phyloP scores from a whole-genome alignment of 2,888 invertebrate genomes.

The Protonemura montana region DNA sequence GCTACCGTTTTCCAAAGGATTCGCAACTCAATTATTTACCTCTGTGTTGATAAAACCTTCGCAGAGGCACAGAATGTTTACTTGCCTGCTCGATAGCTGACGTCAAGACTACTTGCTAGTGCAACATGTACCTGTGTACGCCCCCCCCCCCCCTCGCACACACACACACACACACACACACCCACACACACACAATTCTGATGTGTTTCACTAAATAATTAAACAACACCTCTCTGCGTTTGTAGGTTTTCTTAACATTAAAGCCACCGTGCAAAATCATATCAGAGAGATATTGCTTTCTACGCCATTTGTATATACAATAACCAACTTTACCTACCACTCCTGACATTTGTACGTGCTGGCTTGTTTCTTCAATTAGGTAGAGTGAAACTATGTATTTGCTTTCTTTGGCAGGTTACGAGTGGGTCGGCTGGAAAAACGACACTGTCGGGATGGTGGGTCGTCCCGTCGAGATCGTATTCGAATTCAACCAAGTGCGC shows the following conservation, averaged over 20 bases:
- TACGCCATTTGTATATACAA: neutral
- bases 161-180: no score
- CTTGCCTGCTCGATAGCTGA: neutral
- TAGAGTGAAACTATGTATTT: no score
- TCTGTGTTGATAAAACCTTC: neutral
- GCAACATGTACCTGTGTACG: neutral
- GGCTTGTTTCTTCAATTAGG: no score
- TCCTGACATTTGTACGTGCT: no score
- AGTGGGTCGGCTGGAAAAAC: slow-evolving; percentile 86
- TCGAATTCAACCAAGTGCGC: slow-evolving; percentile 79
- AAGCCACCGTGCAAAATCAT: neutral
- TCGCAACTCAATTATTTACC: neutral
- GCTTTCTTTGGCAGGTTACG: slow-evolving; percentile 66
- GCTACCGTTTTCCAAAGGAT: neutral
- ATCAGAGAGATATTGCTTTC: neutral
- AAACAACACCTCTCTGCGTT: neutral
- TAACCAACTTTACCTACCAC: no score
- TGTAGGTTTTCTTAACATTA: neutral
- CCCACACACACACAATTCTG: neutral
- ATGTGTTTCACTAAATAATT: neutral
- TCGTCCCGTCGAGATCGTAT: slow-evolving; percentile 75
- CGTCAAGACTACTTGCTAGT: neutral
- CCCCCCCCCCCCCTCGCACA: no score
- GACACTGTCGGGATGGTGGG: slow-evolving; percentile 69
- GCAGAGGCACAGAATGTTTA: neutral